Evolutionary conservation across 2,888 invertebrate genomes (phyloP).

Genomic region (Nowickia ferox): DNA sequence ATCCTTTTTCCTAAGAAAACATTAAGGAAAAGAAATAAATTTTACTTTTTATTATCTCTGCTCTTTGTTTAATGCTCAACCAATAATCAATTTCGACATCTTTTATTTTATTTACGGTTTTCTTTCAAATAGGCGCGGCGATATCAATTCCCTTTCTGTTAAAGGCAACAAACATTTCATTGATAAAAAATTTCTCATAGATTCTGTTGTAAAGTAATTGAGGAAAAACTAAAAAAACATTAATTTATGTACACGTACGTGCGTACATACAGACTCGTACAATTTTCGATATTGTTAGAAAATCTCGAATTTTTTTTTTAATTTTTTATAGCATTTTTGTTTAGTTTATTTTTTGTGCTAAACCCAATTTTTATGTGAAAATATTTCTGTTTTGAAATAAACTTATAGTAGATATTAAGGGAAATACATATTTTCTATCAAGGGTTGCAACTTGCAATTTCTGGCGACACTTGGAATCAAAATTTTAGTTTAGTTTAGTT

Average conservation of each 20-base stretch:
- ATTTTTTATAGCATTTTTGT: slow-evolving; percentile 23
- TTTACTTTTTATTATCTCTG: slow-evolving; percentile 18
- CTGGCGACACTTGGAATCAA: not conserved
- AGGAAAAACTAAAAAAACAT: not conserved
- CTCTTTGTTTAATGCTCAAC: slow-evolving; percentile 13
- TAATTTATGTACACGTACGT: slow-evolving; percentile 1
- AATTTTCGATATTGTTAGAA: not conserved
- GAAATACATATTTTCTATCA: slow-evolving; percentile 8
- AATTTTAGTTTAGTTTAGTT: slow-evolving; percentile 17
- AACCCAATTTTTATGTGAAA: slow-evolving; percentile 50
- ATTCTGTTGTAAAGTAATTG: slow-evolving; percentile 17
- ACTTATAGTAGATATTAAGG: not conserved
- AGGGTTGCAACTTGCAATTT: slow-evolving; percentile 65
- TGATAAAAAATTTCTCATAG: slow-evolving; percentile 56
- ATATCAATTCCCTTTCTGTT: slow-evolving; percentile 27
- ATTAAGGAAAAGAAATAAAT: slow-evolving; percentile 24
- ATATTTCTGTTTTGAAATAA: slow-evolving; percentile 38
- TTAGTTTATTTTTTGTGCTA: slow-evolving; percentile 13
- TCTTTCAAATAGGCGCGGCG: not conserved
- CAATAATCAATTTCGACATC: slow-evolving; percentile 51
- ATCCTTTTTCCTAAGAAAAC: slow-evolving; percentile 33
- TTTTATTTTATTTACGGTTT: slow-evolving; percentile 36
- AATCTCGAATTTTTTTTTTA: not conserved
- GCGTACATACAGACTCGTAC: not conserved
- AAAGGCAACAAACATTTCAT: slow-evolving; percentile 36